Base-by-base conservation (phyloP, 1,140 invertebrate genomes). In the Brachionus calyciflorus region DNA sequence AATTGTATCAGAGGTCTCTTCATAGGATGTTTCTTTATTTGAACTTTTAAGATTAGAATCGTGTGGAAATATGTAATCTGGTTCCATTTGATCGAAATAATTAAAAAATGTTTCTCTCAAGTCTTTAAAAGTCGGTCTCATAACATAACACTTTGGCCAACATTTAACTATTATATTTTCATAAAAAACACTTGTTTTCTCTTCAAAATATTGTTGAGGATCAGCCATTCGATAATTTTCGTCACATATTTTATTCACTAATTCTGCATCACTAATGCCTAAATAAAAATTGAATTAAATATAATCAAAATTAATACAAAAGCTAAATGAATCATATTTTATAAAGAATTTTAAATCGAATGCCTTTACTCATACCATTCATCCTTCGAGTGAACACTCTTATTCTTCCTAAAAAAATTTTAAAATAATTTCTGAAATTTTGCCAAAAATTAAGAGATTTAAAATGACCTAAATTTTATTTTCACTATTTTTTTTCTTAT, bases 61-160 rank as follows among this genome's bases (percentile, higher is more conserved):
- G 4, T 41, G 21, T 24, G 33, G 12, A 28, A 44, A 60, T 17
- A 6, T 65, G 12, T 65, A 44, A 10, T 65, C 60, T 44, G 60
- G 60, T 21, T 65, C 60, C 41, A 44, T 24, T 14, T n/a, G 5
- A n/a, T 65, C 60, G 44, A 65, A 65, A 24, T 65, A 65, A 26
- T 41, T 44, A 2, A 65, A 65, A 41, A 65, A 65, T 10, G 33
- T 65, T 26, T 65, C 19, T 24, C 26, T 41, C 41, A 65, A 65
- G 2, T 44, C 60, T 12, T 14, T 19, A 24, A 65, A 65, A 12
- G 37, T 44, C 3, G 60, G 60, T 44, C 60, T 65, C 33, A 65
- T 44, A 14, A 65, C 40, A 24, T 41, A 41, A 19, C 60, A 65
- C 44, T 65, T 65, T 4, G 60, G 4, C 60, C 60, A 65, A 41